phyloP scores from a whole-genome alignment of 1,140 invertebrate species.

The Heterodera schachtii region DNA sequence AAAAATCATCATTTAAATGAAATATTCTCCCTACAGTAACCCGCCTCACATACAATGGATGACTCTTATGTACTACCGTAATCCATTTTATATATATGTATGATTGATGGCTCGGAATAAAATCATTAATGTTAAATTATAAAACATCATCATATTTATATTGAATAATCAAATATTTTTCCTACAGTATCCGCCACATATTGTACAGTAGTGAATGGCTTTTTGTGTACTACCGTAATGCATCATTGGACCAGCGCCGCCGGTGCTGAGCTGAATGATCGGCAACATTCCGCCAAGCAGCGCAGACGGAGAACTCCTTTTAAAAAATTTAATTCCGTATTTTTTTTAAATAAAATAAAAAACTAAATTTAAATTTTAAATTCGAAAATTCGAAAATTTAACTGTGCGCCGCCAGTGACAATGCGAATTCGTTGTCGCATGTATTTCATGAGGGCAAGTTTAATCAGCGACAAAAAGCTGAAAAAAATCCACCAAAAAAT shows the following conservation, averaged over 20 bases:
- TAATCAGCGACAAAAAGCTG: conserved; percentile 62
- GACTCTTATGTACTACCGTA: too few species aligned
- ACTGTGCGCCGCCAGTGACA: conserved; percentile 7
- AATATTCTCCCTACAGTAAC: too few species aligned
- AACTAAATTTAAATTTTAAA: neutral
- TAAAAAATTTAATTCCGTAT: conserved; percentile 12
- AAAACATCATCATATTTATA: too few species aligned
- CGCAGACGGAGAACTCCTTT: neutral
- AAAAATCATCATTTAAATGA: too few species aligned
- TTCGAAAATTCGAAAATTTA: neutral
- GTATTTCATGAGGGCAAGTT: conserved; percentile 64
- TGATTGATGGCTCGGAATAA: too few species aligned
- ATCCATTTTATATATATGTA: too few species aligned
- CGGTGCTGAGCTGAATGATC: neutral
- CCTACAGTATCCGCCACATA: too few species aligned
- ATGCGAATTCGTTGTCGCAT: conserved; percentile 56
- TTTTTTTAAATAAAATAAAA: neutral
- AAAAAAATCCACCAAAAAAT: neutral
- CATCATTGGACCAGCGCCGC: neutral
- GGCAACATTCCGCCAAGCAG: conserved; percentile 16
- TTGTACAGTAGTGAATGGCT: too few species aligned
- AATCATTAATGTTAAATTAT: too few species aligned
- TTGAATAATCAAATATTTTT: too few species aligned
- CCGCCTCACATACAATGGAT: too few species aligned
- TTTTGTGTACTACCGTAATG: too few species aligned